Conservation (phyloP, 2,888 invertebrate genomes). For the Dugesia japonica region DNA sequence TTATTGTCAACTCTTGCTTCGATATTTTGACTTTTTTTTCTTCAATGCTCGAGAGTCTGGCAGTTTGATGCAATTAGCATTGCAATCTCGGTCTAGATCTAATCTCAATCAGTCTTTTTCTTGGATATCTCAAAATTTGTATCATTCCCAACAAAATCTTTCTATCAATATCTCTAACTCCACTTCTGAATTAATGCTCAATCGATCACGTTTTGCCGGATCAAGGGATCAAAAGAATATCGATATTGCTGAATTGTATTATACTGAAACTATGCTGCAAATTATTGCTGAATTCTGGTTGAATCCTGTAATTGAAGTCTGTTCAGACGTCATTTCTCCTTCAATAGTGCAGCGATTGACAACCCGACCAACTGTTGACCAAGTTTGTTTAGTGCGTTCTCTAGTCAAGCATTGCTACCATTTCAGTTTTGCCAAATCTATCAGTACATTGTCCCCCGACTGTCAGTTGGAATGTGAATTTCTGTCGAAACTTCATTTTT, state of each 20-base stretch:
- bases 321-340: no score
- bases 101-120: not conserved
- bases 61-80: not conserved
- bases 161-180: not conserved
- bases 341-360: no score
- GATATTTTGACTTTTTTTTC: constrained; percentile 20
- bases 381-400: not conserved
- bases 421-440: not conserved
- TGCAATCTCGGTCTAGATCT: not conserved
- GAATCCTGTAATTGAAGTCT: not conserved
- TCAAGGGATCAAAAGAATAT: not conserved
- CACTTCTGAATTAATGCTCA: not conserved
- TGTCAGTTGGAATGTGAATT: not conserved
- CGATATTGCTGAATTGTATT: not conserved
- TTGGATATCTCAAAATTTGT: not conserved
- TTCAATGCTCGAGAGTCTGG: not conserved
- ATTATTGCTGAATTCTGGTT: not conserved
- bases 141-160: not conserved
- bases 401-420: constrained; percentile 3
- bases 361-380: not conserved
- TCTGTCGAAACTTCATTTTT: not conserved
- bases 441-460: not conserved
- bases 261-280: not conserved
- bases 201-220: not conserved
- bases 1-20: constrained; percentile 11